Evolutionary conservation across 1,140 invertebrate genomes (phyloP), one percentile per base, ranked within the genome.

Genomic region (Spodoptera litura): DNA sequence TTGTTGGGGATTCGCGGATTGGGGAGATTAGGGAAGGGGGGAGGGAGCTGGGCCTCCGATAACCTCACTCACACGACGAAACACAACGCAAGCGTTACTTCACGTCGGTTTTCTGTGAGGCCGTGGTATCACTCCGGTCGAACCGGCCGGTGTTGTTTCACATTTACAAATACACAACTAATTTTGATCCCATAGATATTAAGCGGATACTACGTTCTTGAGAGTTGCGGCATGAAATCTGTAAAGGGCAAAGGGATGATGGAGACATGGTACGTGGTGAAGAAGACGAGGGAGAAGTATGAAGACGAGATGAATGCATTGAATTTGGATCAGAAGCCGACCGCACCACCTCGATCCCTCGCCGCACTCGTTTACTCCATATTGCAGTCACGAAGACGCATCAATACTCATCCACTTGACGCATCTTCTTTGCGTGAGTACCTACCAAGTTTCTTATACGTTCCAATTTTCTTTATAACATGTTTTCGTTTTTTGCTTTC

Each of bases 171-270:
- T 5, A 15, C 13, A n/a, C 15, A 2, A 0, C 9, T 64, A 44
- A 2, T n/a, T 68, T 53, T 25, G 10, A 20, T 49, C 53, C 0
- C 20, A 11, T 10, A 97, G 97, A 95, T 97, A 82, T 88, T 98
- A 55, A 96, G 95, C 0, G 93, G 96, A 81, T 97, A 97, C 0
- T 98, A 97, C 87, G 94, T 96, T 81, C 94, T 97, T 38, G 96
- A 97, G 84, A 96, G 96, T 85, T 96, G 99, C 12, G 98, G 98
- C 0, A 90, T 96, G n/a, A 97, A 99, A 35, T 96, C 97, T 78
- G 98, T 99, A 0, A 99, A 99, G 91, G 98, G 98, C 15, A 99
- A 99, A 94, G 98, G 98, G 0, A 96, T 97, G 72, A 99, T 99
- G 98, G 97, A 98, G 88, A 99, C 98, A 0, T 99, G 97, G 92